Evolutionary conservation across 2,113 vertebrate species (phyloP), one percentile per base, ranked within the genome.

Genomic region (Sander vitreus): DNA sequence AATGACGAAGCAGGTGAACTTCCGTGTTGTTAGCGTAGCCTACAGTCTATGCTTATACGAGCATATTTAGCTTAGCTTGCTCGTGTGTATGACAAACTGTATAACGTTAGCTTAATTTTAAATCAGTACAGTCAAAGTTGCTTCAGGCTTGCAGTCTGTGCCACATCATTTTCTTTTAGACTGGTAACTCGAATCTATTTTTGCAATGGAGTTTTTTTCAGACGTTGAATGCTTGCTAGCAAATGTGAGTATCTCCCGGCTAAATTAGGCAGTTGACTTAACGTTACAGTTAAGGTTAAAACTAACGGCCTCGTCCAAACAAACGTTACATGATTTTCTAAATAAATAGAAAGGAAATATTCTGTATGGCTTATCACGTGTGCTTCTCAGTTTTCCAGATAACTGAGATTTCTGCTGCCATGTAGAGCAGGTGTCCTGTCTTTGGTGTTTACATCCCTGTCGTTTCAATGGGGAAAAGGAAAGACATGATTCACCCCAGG

Each of bases 401-500:
- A 3, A 27, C 51, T 3, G 58, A 58, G 13, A 9, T 36, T 53
- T 63, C 18, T 81, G 67, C 59, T 47, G 60, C 51, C 21, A 89
- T 90, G 91, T 87, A 88, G 53, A 64, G 36, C 5, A 63, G n/a
- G 23, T 27, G 23, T 25, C 51, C 10, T 55, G 33, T 76, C 6
- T 13, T 39, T 1, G 1, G 30, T 67, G 27, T 62, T 45, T 48
- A 62, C 25, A 13, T 33, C 51, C 15, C 63, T 39, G 21, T 58
- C 1, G 63, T 25, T 78, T 84, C 84, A 89, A 96, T 96, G 95
- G 95, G 95, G 79, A 96, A 96, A 89, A 95, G 93, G 68, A 96
- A 96, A 86, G 95, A 96, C 77, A 93, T 95, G 94, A 94, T 95
- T 64, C 94, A 94, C 54, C 92, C 94, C 85, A 93, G 93, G 81